phyloP scores from a whole-genome alignment of 1,140 invertebrate genomes.

The Pogonognathellus flavescens region DNA sequence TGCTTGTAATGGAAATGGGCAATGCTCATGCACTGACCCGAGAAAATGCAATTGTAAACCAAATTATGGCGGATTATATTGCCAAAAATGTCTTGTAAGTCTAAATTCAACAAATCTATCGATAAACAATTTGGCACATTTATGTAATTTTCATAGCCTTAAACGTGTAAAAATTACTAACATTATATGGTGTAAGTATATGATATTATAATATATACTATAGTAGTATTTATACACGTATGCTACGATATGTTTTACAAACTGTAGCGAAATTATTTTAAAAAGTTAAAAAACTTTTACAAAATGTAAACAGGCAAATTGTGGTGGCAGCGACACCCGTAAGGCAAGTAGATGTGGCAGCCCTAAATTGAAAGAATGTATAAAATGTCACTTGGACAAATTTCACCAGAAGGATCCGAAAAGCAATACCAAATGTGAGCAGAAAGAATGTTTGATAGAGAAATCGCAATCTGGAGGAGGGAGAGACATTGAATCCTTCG shows the following conservation, averaged over 20 bases:
- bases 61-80: constrained; percentile 27
- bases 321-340: not conserved
- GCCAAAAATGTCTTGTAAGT: constrained; percentile 29
- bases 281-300: too few species aligned
- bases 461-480: not conserved
- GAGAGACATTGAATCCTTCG: not conserved
- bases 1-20: not conserved
- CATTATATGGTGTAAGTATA: too few species aligned
- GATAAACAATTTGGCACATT: too few species aligned
- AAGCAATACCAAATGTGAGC: not conserved
- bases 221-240: too few species aligned
- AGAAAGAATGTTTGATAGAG: not conserved
- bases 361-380: not conserved
- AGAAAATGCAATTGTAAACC: constrained; percentile 34
- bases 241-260: too few species aligned
- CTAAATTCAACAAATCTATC: too few species aligned
- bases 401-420: not conserved
- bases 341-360: not conserved
- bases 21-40: not conserved
- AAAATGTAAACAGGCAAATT: not conserved
- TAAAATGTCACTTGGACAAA: not conserved
- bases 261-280: too few species aligned
- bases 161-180: too few species aligned
- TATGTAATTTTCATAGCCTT: too few species aligned
- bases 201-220: too few species aligned